Percentiles rank a stretch among this genome's conserved stretches.
Conservation (phyloP, 2,888 invertebrate species). For the Minunthozetes semirufus region DNA sequence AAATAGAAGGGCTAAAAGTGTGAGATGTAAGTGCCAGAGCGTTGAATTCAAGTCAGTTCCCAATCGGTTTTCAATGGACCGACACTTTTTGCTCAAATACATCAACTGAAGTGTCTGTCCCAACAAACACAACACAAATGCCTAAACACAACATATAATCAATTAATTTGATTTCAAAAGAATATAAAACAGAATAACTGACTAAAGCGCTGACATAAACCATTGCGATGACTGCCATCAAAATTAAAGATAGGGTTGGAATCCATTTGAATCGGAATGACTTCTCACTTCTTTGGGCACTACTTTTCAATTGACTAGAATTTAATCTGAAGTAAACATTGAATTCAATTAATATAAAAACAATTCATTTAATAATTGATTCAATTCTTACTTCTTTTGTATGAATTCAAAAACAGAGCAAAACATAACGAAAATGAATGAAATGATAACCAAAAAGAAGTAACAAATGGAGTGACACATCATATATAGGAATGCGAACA, state of each 20-base stretch:
- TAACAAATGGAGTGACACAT: conserved; percentile 1
- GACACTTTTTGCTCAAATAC: conserved; percentile 14
- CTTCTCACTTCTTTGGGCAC: neutral
- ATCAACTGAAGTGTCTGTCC: neutral
- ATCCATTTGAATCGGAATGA: neutral
- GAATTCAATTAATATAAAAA: neutral
- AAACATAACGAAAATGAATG: neutral
- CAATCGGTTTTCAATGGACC: neutral
- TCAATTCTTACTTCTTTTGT: neutral
- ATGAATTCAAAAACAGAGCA: neutral
- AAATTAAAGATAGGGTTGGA: neutral
- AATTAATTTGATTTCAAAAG: neutral
- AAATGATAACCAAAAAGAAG: conserved; percentile 3
- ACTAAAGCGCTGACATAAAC: neutral
- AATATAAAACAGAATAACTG: neutral
- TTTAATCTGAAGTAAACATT: neutral
- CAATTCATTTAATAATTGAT: neutral
- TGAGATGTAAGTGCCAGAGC: neutral
- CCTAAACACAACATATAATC: neutral
- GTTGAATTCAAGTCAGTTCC: neutral
- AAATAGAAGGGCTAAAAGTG: neutral
- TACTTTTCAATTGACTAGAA: neutral
- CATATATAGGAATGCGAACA: neutral
- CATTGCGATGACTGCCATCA: neutral
- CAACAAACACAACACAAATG: neutral